phyloP scores from a whole-genome alignment of 2,888 invertebrate genomes.

The Parelbella ahira region DNA sequence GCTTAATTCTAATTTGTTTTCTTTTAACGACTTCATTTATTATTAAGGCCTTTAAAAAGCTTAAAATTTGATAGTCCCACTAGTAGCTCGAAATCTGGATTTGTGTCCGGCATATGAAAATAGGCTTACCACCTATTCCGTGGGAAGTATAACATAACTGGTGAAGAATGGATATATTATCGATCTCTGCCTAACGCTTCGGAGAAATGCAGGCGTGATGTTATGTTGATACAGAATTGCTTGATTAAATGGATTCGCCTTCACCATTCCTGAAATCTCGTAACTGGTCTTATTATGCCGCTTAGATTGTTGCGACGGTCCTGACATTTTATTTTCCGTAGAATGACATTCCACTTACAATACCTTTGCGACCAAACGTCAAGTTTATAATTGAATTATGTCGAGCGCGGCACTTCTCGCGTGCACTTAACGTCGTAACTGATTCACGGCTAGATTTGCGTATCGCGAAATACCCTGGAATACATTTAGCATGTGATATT shows the following conservation, averaged over 20 bases:
- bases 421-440: conserved; percentile 61
- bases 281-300: conserved; percentile 10
- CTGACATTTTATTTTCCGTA: conserved; percentile 28
- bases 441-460: conserved; percentile 56
- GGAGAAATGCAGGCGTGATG: no score
- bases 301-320: conserved; percentile 27
- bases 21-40: no score
- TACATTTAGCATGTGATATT: conserved; percentile 49
- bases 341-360: conserved; percentile 34
- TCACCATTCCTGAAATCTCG: not conserved
- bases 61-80: no score
- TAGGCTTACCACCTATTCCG: no score
- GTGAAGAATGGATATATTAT: no score
- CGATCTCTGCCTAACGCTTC: no score
- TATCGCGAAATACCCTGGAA: conserved; percentile 56
- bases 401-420: conserved; percentile 65
- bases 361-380: conserved; percentile 46
- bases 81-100: no score
- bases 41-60: no score
- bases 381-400: conserved; percentile 73
- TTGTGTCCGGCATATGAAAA: no score
- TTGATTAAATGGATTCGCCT: conserved; percentile 7
- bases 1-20: no score
- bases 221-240: no score
- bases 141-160: no score